Conservation (phyloP, 2,888 invertebrate genomes). For the Harpagoxenus sublaevis region DNA sequence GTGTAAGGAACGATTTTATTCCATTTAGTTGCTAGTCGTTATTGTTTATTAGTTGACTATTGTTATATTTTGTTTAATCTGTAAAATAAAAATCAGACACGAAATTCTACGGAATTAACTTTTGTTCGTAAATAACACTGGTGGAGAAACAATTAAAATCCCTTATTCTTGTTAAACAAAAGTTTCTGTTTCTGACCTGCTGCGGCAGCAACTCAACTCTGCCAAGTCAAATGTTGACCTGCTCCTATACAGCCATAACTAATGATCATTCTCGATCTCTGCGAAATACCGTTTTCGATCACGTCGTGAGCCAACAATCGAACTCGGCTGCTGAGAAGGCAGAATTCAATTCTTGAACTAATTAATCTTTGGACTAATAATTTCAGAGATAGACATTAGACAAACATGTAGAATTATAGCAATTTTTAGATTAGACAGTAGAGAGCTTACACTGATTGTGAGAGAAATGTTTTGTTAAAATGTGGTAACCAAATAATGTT, state of each 20-base stretch:
- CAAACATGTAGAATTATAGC: not conserved
- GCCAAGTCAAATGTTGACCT: conserved; percentile 75
- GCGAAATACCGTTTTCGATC: conserved; percentile 56
- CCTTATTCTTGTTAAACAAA: conserved; percentile 61
- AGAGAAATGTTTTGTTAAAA: too few relatives aligned
- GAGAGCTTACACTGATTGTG: not conserved
- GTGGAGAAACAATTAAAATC: conserved; percentile 29
- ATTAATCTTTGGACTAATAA: conserved; percentile 45
- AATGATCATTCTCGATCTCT: conserved; percentile 42
- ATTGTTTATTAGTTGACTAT: not conserved
- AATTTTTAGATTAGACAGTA: not conserved
- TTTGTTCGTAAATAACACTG: not conserved
- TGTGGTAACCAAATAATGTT: too few relatives aligned
- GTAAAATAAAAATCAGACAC: not conserved
- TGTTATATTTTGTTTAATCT: not conserved
- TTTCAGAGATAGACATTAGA: not conserved
- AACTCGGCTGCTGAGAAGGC: conserved; percentile 60
- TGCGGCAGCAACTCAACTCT: conserved; percentile 39
- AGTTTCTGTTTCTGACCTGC: conserved; percentile 56
- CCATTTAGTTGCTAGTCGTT: not conserved
- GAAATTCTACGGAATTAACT: not conserved
- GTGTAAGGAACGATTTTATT: conserved; percentile 2
- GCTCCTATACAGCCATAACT: conserved; percentile 36
- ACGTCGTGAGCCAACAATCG: conserved; percentile 58
- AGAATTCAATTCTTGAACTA: conserved; percentile 53